Conservation (phyloP, 2,888 invertebrate species). For the Drosophila merina region DNA sequence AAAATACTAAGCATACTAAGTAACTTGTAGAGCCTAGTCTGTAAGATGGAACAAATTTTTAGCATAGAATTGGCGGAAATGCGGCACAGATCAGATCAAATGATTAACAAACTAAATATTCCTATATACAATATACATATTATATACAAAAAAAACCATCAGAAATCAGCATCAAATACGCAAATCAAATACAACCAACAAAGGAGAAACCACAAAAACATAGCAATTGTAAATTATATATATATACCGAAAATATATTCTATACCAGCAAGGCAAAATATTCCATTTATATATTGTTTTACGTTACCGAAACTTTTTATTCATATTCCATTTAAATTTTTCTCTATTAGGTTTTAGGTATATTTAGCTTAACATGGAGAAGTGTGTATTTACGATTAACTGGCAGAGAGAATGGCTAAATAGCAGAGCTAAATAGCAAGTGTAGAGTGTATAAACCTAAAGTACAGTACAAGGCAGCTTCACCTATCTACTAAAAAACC, state of each 20-base stretch:
- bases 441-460: slow-evolving; percentile 49
- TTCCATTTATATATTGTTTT: slow-evolving; percentile 17
- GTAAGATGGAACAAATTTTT: slow-evolving; percentile 58
- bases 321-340: slow-evolving; percentile 31
- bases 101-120: slow-evolving; percentile 79
- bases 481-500: slow-evolving; percentile 47
- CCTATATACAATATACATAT: slow-evolving; percentile 80
- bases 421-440: slow-evolving; percentile 18
- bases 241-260: slow-evolving; percentile 59
- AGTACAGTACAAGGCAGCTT: slow-evolving; percentile 72
- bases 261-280: slow-evolving; percentile 62
- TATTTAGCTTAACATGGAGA: slow-evolving; percentile 37
- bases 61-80: slow-evolving; percentile 31
- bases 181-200: slow-evolving; percentile 57
- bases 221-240: slow-evolving; percentile 75
- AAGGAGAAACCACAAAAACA: slow-evolving; percentile 28
- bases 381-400: slow-evolving; percentile 40
- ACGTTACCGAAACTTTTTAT: slow-evolving; percentile 27
- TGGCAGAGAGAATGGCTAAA: slow-evolving; percentile 33
- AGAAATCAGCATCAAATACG: slow-evolving; percentile 46
- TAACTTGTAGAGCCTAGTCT: slow-evolving; percentile 57
- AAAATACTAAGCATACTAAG: slow-evolving; percentile 60
- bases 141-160: slow-evolving; percentile 43
- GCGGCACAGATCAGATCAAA: slow-evolving; percentile 45
- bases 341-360: slow-evolving; percentile 27